Percentiles rank a stretch among this genome's conserved stretches.
These are phyloP conservation scores for Ammodytes marinus DNA, from an alignment of 2,113 vertebrate species.

Conservation along the genomic window DNA sequence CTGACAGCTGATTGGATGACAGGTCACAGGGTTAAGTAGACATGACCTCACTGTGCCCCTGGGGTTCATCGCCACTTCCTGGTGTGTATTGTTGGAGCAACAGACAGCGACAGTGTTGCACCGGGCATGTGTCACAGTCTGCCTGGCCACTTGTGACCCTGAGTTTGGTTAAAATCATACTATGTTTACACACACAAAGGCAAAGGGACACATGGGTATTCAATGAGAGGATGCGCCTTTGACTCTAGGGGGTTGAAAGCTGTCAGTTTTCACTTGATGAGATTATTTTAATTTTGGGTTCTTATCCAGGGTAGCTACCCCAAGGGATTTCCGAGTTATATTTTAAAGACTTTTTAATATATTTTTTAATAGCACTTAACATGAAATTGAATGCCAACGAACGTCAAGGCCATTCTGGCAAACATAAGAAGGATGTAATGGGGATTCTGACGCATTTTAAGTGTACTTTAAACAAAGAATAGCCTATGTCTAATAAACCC, in stretches of 20 bases:
- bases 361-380: no score
- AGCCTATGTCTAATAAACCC: no score
- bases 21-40: conserved; percentile 85
- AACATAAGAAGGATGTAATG: no score
- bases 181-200: conserved; percentile 76
- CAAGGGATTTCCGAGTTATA: no score
- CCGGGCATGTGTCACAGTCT: conserved; percentile 72
- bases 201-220: background rate
- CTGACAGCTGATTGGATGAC: conserved; percentile 82
- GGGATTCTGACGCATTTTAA: conserved; percentile 3
- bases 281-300: conserved; percentile 21
- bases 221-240: conserved; percentile 38
- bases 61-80: conserved; percentile 84
- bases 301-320: no score
- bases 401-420: no score
- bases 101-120: conserved; percentile 72
- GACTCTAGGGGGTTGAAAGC: conserved; percentile 29
- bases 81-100: conserved; percentile 74
- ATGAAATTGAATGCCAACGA: no score
- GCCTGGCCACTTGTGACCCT: conserved; percentile 40
- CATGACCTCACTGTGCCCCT: conserved; percentile 78
- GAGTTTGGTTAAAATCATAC: conserved; percentile 50
- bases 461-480: background rate
- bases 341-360: no score
- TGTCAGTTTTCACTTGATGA: conserved; percentile 52